phyloP scores from a whole-genome alignment of 2,888 invertebrate species.

The Laspeyria flexula region DNA sequence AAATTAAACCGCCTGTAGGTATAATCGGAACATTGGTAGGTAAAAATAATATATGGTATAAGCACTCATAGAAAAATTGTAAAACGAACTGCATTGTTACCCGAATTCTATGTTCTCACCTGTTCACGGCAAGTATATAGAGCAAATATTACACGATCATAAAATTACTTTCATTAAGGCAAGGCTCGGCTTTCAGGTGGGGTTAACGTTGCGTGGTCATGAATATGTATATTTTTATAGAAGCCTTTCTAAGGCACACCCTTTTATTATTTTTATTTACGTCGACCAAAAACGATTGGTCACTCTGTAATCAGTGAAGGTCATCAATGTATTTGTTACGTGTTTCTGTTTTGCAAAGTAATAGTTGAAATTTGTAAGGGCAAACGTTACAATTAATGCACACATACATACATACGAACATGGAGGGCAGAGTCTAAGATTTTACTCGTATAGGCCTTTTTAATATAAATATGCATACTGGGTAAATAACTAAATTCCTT shows the following conservation, averaged over 20 bases:
- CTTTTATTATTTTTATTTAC: slow-evolving; percentile 56
- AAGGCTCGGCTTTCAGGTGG: slow-evolving; percentile 70
- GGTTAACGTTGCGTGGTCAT: slow-evolving; percentile 74
- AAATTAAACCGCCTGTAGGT: too few relatives aligned
- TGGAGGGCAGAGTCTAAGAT: too few relatives aligned
- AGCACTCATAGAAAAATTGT: background rate
- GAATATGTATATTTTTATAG: slow-evolving; percentile 72
- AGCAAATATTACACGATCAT: slow-evolving; percentile 24
- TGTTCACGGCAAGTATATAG: background rate
- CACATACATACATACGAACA: too few relatives aligned
- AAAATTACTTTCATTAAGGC: slow-evolving; percentile 59
- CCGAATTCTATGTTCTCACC: background rate
- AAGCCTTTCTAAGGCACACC: slow-evolving; percentile 61
- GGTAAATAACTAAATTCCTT: too few relatives aligned
- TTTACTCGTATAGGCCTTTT: too few relatives aligned
- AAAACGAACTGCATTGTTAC: background rate
- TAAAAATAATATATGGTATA: too few relatives aligned
- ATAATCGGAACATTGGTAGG: too few relatives aligned
- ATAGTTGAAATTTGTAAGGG: background rate
- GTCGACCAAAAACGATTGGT: slow-evolving; percentile 49
- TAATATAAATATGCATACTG: too few relatives aligned
- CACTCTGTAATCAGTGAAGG: slow-evolving; percentile 44
- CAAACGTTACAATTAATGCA: too few relatives aligned
- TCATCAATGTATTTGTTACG: slow-evolving; percentile 33
- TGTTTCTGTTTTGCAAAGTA: slow-evolving; percentile 5